phyloP scores from a whole-genome alignment of 2,113 vertebrate genomes.

The Tupaia chinensis region DNA sequence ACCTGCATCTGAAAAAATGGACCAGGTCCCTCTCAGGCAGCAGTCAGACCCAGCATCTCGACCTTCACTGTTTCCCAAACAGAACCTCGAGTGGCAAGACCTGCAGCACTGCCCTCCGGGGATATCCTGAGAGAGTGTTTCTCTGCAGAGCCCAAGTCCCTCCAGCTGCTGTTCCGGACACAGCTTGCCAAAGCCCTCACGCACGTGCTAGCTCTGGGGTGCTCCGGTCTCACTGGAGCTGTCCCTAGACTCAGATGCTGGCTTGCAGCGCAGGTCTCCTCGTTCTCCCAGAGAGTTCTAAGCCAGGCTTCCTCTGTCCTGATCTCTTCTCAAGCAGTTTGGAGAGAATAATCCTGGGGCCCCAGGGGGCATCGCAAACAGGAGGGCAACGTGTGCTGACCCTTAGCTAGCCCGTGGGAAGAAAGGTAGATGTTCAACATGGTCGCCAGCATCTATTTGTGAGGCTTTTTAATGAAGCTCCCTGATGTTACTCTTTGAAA shows the following conservation, averaged over 20 bases:
- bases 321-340: background rate
- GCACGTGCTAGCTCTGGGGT: background rate
- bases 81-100: background rate
- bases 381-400: too few species aligned
- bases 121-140: background rate
- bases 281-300: background rate
- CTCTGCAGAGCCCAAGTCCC: background rate
- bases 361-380: background rate
- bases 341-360: background rate
- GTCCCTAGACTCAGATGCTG: background rate
- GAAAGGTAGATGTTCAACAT: background rate
- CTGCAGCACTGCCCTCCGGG: background rate
- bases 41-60: fast-evolving
- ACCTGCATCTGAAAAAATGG: background rate
- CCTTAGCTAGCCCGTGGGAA: background rate
- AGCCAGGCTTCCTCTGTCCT: background rate
- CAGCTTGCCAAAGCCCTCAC: fast-evolving
- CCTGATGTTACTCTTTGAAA: background rate
- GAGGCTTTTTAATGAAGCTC: background rate
- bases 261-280: background rate
- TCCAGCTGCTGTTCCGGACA: fast-evolving
- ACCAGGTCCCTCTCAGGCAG: background rate
- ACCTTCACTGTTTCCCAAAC: background rate
- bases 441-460: background rate
- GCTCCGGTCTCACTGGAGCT: too few species aligned